Conservation (phyloP, 2,888 invertebrate genomes). For the Nowickia ferox region DNA sequence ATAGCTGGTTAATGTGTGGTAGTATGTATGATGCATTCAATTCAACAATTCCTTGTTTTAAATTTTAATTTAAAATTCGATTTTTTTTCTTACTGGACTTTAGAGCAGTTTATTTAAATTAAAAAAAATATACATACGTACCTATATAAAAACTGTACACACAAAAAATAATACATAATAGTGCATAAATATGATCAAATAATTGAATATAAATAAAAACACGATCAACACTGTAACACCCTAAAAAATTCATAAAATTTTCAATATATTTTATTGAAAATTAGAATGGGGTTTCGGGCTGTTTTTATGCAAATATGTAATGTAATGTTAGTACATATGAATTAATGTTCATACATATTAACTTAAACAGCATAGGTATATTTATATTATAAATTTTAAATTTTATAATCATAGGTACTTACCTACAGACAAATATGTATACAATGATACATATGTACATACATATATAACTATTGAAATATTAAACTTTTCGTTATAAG, state of each 20-base stretch:
- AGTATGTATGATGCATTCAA: slow-evolving; percentile 31
- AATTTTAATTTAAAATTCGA: slow-evolving; percentile 23
- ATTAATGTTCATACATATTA: no score
- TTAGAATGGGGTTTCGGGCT: slow-evolving; percentile 59
- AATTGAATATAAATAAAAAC: slow-evolving; percentile 64
- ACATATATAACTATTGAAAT: no score
- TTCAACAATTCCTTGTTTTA: slow-evolving; percentile 55
- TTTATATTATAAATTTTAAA: no score
- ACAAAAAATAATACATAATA: background rate
- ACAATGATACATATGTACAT: no score
- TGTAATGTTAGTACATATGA: no score
- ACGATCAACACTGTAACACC: slow-evolving; percentile 61
- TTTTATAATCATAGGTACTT: no score
- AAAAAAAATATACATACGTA: slow-evolving; percentile 28
- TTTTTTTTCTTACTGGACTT: slow-evolving; percentile 12
- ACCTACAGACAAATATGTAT: no score
- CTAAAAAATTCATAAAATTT: slow-evolving; percentile 49
- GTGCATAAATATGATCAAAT: slow-evolving; percentile 51
- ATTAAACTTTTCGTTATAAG: no score
- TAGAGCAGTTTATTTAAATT: background rate
- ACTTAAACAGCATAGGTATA: no score
- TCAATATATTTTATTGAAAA: slow-evolving; percentile 48
- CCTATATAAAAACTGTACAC: slow-evolving; percentile 40
- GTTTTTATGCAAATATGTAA: slow-evolving; percentile 16
- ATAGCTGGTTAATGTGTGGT: slow-evolving; percentile 25